phyloP scores from a whole-genome alignment of 2,888 invertebrate species.

The Hedychridium roseum region DNA sequence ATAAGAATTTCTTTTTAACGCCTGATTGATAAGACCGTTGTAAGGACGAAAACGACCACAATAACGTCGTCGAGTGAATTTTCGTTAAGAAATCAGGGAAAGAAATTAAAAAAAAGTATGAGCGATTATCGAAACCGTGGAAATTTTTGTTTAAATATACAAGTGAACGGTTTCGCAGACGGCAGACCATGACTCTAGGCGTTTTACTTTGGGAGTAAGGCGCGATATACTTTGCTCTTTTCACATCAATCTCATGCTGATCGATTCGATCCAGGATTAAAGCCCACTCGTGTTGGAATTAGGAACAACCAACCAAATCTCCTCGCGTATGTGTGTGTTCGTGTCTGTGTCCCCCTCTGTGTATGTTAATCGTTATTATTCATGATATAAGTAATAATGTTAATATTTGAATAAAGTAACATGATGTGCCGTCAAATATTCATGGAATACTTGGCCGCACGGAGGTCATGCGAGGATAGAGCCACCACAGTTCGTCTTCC shows the following conservation, averaged over 20 bases:
- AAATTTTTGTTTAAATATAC: conserved; percentile 31
- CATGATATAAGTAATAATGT: conserved; percentile 61
- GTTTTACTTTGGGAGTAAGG: conserved; percentile 40
- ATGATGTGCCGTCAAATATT: conserved; percentile 59
- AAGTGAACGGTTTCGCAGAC: conserved; percentile 24
- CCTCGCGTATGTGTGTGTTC: conserved; percentile 39
- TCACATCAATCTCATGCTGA: conserved; percentile 31
- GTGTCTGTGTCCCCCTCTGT: conserved; percentile 29
- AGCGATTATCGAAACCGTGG: conserved; percentile 29
- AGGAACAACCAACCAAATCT: conserved; percentile 61
- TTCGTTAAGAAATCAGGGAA: too few species aligned
- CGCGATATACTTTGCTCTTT: conserved; percentile 26
- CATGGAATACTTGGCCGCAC: conserved; percentile 61
- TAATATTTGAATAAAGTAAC: conserved; percentile 62
- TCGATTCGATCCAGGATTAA: conserved; percentile 40
- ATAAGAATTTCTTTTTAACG: conserved; percentile 34
- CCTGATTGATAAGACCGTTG: conserved; percentile 23
- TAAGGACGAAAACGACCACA: conserved; percentile 41
- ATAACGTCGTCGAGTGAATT: conserved; percentile 39
- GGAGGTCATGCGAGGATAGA: conserved; percentile 58
- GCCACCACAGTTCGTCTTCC: conserved; percentile 53
- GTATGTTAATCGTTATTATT: conserved; percentile 58
- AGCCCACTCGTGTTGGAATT: conserved; percentile 50
- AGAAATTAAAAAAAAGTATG: too few species aligned
- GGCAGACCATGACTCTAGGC: conserved; percentile 32